These are phyloP conservation scores for Nymphalis urticae DNA, from an alignment of 2,888 invertebrate genomes.

Conservation along the genomic window DNA sequence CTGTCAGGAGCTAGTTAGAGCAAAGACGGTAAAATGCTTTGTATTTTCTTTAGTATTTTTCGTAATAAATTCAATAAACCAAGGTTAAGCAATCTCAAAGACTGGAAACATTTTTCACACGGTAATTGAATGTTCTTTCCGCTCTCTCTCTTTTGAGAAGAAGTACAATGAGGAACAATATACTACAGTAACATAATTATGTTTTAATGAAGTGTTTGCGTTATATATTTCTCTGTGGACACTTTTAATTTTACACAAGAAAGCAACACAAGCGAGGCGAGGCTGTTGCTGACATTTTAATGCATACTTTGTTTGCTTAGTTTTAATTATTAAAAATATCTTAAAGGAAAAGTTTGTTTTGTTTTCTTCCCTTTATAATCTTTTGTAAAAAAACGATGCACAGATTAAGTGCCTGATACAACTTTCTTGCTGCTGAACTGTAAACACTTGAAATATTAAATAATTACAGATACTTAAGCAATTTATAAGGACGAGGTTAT, in stretches of 20 bases:
- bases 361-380: not conserved
- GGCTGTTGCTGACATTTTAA: constrained; percentile 23
- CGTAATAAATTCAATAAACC: constrained; percentile 1
- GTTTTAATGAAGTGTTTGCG: constrained; percentile 25
- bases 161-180: constrained; percentile 2
- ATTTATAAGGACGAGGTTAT: too few relatives aligned
- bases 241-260: constrained; percentile 24
- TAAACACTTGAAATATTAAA: not conserved
- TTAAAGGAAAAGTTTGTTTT: constrained; percentile 10
- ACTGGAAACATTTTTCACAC: not conserved
- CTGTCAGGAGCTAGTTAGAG: not conserved
- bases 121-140: not conserved
- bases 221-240: constrained; percentile 22
- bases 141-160: constrained; percentile 5
- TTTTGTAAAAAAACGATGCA: constrained; percentile 2
- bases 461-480: too few relatives aligned
- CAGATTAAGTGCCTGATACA: not conserved
- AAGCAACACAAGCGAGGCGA: constrained; percentile 1
- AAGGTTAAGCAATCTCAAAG: constrained; percentile 1
- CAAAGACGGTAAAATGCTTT: constrained; percentile 1
- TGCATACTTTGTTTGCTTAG: constrained; percentile 23
- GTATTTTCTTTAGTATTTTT: constrained; percentile 3
- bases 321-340: constrained; percentile 28
- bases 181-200: constrained; percentile 16
- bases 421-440: not conserved